Evolutionary conservation across 2,888 invertebrate species (phyloP), one percentile per base, ranked within the genome.

Genomic region (Hirtodrosophila duncani): DNA sequence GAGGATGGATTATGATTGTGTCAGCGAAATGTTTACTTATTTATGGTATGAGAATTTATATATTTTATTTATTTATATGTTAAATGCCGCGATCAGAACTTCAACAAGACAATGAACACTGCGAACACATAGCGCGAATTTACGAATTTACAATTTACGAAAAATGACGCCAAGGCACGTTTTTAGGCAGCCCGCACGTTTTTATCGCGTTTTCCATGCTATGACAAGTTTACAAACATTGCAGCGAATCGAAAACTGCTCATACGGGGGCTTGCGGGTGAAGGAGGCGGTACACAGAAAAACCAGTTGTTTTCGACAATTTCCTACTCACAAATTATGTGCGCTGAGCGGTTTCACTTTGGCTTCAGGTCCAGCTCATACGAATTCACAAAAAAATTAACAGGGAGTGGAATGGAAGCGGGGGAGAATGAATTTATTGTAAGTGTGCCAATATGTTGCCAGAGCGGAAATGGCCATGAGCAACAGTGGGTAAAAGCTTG

Each of bases 391-490:
- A 57, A 50, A 34, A 46, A 46, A 20, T n/a, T n/a, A n/a, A n/a
- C n/a, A n/a, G n/a, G 14, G 34, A 52, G 45, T 49, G 46, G 23
- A 62, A 64, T 60, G 55, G 55, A 66, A 57, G 61, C 64, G 72
- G 69, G 55, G 67, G n/a, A n/a, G n/a, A n/a, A n/a, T n/a, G n/a
- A n/a, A n/a, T n/a, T n/a, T n/a, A n/a, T n/a, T n/a, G n/a, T n/a
- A 64, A 72, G 77, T 80, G 63, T 80, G 75, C 75, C 75, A 75
- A 75, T 77, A 67, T 72, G 74, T 50, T 70, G 45, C 17, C 17
- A 36, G 50, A 71, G 56, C 75, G 79, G 72, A 74, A 74, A 74
- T 72, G 64, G 77, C 71, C 57, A 61, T 44, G 67, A 75, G 49
- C 59, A 43, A n/a, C n/a, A n/a, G 14, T 37, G 36, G 60, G 58